Base-by-base conservation (phyloP, 2,113 vertebrate species). In the Pelvicachromis taeniatus region DNA sequence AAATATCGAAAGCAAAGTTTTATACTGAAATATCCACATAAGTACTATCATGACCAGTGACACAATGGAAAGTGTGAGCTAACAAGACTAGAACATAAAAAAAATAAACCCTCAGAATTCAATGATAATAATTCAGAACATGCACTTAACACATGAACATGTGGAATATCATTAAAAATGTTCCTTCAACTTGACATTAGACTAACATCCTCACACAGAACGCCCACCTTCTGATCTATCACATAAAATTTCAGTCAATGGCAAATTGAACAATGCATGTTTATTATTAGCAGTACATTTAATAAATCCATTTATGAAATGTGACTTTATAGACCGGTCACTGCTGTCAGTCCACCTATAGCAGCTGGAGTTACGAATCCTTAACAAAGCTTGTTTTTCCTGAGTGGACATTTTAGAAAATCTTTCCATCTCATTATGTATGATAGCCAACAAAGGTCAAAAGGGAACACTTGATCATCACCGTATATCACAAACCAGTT, bases 331-430 rank as follows among this genome's bases (percentile, higher is more conserved):
- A 23, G 35, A 65, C 61, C 40, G 35, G 61, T 21, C 59, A 65
- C 59, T 65, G 33, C 59, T 63, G 6, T n/a, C 31, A 26, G 26
- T 26, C 26, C 9, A 35, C 19, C 6, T 3, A 63, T 33, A 63
- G 33, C 10, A 61, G 29, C 29, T 31, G 26, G 29, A 59, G 56
- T 59, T 31, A 58, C 0, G 0, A 59, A 9, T 59, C 0, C 0
- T 59, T 59, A 59, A 59, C 29, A 59, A 59, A 59, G 56, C 58
- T 35, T 33, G 29, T 61, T 61, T 61, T 61, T 16, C 58, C 58
- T 61, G 58, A 61, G 58, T n/a, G 58, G 17, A 61, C 0, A 61
- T 35, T 61, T 61, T 35, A 61, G 58, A 61, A 35, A 61, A 61
- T 8, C 26, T 58, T 58, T 58, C 35, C 9, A 38, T 38, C 55